Conservation (phyloP, 2,797 vertebrate species). For the Mormyrus proboscirostris region DNA sequence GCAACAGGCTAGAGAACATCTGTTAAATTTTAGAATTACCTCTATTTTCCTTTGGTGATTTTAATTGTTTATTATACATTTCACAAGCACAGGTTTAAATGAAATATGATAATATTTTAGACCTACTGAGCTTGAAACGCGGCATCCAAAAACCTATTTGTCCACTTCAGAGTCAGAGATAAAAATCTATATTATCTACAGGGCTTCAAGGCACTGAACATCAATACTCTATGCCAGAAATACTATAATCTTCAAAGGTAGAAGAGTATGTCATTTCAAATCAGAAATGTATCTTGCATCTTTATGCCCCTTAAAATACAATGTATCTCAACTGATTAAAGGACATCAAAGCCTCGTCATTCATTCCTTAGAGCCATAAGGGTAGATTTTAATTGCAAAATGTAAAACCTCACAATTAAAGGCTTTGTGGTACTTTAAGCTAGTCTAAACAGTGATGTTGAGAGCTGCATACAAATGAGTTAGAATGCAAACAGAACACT, state of each 20-base stretch:
- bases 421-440: constrained; percentile 78
- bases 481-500: constrained; percentile 24
- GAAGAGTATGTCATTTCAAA: constrained; percentile 71
- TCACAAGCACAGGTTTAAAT: background rate
- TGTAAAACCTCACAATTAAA: constrained; percentile 96
- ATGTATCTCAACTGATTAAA: constrained; percentile 87
- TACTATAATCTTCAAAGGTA: constrained; percentile 70
- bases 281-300: constrained; percentile 83
- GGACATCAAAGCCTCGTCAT: constrained; percentile 84
- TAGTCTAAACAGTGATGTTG: constrained; percentile 77
- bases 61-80: background rate
- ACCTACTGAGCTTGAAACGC: constrained; percentile 56
- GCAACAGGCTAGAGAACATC: background rate
- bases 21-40: background rate
- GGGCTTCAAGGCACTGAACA: constrained; percentile 60
- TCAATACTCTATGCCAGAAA: constrained; percentile 58
- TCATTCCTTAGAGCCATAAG: constrained; percentile 80
- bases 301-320: constrained; percentile 85
- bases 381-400: constrained; percentile 95
- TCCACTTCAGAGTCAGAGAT: constrained; percentile 65
- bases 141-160: constrained; percentile 67
- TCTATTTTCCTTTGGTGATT: background rate
- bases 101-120: constrained; percentile 36
- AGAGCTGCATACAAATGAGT: constrained; percentile 78
- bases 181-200: constrained; percentile 63